Evolutionary conservation across 2,113 vertebrate genomes (phyloP).

Genomic region (Actenoides lindsayi): DNA sequence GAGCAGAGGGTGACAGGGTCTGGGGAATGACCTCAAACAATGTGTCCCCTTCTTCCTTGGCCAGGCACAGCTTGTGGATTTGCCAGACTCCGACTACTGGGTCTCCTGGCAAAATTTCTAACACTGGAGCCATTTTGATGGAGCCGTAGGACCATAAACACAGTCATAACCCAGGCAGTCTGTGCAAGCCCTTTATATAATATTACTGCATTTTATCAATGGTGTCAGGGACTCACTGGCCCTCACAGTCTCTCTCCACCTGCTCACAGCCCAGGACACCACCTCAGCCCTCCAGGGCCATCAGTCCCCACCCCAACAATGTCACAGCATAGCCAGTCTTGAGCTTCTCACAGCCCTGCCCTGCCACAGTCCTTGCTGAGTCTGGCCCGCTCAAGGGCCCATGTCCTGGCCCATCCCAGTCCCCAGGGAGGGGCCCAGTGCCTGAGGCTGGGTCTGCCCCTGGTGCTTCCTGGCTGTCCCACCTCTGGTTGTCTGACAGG

Average conservation of each 20-base stretch:
- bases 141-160: neutral
- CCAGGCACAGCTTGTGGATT: neutral
- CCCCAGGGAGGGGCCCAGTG: rapidly evolving
- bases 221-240: neutral
- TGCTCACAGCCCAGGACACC: neutral
- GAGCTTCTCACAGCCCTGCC: neutral
- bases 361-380: neutral
- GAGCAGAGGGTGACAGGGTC: neutral
- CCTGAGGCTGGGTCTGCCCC: rapidly evolving
- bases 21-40: neutral
- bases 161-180: neutral
- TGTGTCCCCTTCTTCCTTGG: neutral
- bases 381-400: rapidly evolving
- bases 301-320: too few relatives aligned
- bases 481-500: neutral
- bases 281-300: rapidly evolving
- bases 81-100: rapidly evolving
- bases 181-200: neutral
- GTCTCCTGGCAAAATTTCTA: neutral
- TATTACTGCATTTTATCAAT: neutral
- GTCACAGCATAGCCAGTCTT: rapidly evolving
- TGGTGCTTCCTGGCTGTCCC: neutral
- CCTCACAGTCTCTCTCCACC: neutral
- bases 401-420: too few relatives aligned
- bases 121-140: neutral